phyloP scores from a whole-genome alignment of 2,888 invertebrate species.

The Agonopterix subpropinquella region DNA sequence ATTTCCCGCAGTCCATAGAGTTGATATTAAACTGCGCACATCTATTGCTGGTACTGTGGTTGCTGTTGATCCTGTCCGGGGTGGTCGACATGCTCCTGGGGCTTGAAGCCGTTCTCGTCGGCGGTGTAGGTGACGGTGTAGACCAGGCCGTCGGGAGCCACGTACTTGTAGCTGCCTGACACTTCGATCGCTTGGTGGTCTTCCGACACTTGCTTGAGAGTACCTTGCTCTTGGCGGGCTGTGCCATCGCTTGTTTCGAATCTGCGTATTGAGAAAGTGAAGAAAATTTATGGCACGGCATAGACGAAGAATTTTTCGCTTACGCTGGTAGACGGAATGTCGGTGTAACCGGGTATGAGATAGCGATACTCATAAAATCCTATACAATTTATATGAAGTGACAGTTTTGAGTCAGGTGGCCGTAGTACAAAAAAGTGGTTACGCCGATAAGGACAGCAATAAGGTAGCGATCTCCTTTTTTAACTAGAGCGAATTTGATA shows the following conservation, averaged over 20 bases:
- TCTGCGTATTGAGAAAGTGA: constrained; percentile 20
- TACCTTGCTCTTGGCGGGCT: constrained; percentile 68
- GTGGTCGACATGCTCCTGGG: constrained; percentile 56
- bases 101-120: constrained; percentile 76
- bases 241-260: constrained; percentile 73
- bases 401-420: too few relatives aligned
- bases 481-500: too few relatives aligned
- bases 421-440: too few relatives aligned
- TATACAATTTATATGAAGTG: too few relatives aligned
- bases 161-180: constrained; percentile 70
- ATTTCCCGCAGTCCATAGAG: neutral
- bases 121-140: constrained; percentile 73
- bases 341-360: too few relatives aligned
- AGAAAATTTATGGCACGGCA: too few relatives aligned
- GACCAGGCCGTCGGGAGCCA: constrained; percentile 68
- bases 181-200: constrained; percentile 69
- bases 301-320: too few relatives aligned
- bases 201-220: constrained; percentile 66
- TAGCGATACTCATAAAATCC: too few relatives aligned
- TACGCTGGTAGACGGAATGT: too few relatives aligned
- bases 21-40: neutral
- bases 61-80: constrained; percentile 13
- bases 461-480: too few relatives aligned
- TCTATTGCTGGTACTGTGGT: constrained; percentile 11
- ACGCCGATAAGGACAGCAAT: too few relatives aligned